A percentile compares a stretch with the other conserved stretches of the same genome.
These are phyloP conservation scores for Sander vitreus DNA, from an alignment of 2,113 vertebrate species.

Conservation along the genomic window DNA sequence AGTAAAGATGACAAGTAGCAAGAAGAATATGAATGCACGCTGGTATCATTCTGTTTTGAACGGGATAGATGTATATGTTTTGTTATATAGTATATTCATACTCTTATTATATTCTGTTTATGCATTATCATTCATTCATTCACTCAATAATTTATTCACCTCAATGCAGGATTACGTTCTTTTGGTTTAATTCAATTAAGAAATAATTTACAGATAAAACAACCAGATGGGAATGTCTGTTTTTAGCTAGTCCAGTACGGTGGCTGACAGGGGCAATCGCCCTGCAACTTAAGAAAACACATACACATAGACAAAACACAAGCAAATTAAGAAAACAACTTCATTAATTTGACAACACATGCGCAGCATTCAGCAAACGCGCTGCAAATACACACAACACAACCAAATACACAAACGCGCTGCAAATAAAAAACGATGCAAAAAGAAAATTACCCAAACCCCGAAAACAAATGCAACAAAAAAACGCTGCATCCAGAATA, in stretches of 20 bases:
- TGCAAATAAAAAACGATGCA: no score
- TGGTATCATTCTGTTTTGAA: neutral
- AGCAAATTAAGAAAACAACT: no score
- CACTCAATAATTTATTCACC: neutral
- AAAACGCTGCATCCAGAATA: no score
- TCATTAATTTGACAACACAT: no score
- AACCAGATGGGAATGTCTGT: neutral
- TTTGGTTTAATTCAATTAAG: neutral
- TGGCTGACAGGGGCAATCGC: no score
- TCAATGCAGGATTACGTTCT: neutral
- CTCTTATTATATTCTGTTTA: neutral
- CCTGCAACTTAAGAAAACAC: no score
- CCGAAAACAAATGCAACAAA: no score
- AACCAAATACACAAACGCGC: no score
- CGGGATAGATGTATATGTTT: neutral
- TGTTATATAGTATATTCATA: neutral
- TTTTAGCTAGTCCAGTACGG: neutral
- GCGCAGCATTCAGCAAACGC: no score
- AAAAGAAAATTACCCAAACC: no score
- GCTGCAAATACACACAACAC: no score
- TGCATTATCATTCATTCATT: neutral
- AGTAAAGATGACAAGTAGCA: slow-evolving; percentile 40
- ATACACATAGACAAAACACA: no score
- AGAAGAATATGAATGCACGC: slow-evolving; percentile 23
- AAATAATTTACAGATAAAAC: neutral